Evolutionary conservation across 2,888 invertebrate species (phyloP), one percentile per base, ranked within the genome.

Genomic region (Therioaphis trifolii): DNA sequence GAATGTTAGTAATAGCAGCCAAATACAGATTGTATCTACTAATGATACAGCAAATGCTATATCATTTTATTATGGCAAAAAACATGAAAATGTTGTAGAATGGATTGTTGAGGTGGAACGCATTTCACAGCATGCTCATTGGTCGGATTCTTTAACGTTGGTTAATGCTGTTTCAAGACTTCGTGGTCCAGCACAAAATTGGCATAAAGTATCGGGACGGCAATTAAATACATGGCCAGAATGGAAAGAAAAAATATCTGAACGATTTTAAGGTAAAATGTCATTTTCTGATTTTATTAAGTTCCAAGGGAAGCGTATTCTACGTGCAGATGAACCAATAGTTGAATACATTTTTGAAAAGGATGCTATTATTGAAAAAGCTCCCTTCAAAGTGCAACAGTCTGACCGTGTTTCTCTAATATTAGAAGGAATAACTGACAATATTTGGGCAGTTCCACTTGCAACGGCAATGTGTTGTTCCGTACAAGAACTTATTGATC

Each of bases 391-490:
- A n/a, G 24, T 76, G 11, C 21, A 76, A 9, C 18, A 63, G 2
- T 76, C 63, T 1, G 63, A 76, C 2, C 76, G 27, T 46, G 76
- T 76, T 18, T 76, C 63, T 18, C n/a, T 63, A 0, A 61, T 76
- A 0, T 76, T 61, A 27, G 43, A 76, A 46, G 61, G 76, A 11
- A 76, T 76, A 1, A 43, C 61, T n/a, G 63, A 76, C n/a, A 43
- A 76, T 43, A 46, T 12, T 4, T 76, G 76, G 76, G 61, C 76
- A 18, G 5, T 76, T 63, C 40, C 61, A 63, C 61, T 69, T 43
- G 21, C 43, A n/a, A 63, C 63, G 2, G 43, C 46, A 21, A 61
- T 40, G 43, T 76, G 63, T 2, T 4, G 15, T 15, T 63, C 76
- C 11, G 61, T 76, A 35, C 24, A 76, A 46, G 63, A 76, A 9